Base-by-base conservation (phyloP, 2,113 vertebrate species). In the Elachura formosa region DNA sequence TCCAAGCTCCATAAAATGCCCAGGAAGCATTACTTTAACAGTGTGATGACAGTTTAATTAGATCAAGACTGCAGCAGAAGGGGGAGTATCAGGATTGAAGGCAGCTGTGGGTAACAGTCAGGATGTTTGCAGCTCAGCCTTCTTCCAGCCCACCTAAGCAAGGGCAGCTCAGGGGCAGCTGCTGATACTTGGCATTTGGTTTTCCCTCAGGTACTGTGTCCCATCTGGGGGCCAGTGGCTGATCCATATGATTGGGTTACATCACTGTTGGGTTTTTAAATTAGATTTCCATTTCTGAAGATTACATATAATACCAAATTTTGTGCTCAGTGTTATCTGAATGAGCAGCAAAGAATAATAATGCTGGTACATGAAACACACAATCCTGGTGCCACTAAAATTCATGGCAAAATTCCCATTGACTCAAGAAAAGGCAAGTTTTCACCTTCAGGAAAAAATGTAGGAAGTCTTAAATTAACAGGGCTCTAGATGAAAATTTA, bases 21-120 rank as follows among this genome's bases (percentile, higher is more conserved):
- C 48, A 23, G 61, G 87, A 96, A 91, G 83, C 85, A 94, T 72
- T 87, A 88, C 59, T 96, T 96, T 83, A 96, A 95, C 61, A 59
- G 63, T 52, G 58, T 92, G 94, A 94, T 94, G 95, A 96, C 91
- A 96, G 89, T 89, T 96, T 94, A 96, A 97, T 97, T 96, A 96
- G 73, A 97, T 96, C 86, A 96, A 96, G 93, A 88, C 89, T 79
- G 86, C 45, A 83, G 82, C 5, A 41, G 95, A 91, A 91, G 73
- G 52, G 83, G 72, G 45, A 92, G 40, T 41, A 38, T 51, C 67
- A 31, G 52, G 55, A 91, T 45, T 54, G 19, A 66, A 97, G 81
- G 93, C 82, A 72, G 43, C 69, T 96, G 71, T 83, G 58, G 52
- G 82, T 93, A 73, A 90, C 10, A 89, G 29, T 56, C 10, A 33